Base-by-base conservation (phyloP, 92 coral and sea anemone genomes). In the Hydrozoanthus gracilis region DNA sequence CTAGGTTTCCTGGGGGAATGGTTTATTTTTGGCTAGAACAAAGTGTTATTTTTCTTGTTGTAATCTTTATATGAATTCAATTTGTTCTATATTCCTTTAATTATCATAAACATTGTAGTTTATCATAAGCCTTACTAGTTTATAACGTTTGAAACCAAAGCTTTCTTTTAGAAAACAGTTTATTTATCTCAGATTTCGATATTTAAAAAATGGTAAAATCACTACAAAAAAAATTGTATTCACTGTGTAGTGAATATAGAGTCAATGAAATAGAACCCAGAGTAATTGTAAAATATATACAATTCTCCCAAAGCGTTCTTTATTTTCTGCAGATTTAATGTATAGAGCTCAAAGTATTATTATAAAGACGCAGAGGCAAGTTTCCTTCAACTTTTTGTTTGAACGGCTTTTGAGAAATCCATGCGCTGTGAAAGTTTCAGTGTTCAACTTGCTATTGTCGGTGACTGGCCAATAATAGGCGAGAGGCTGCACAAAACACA, bases 31-130 rank as follows among this genome's bases (percentile, higher is more conserved):
- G 85, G 74, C 85, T 80, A 80, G 56, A 46, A 66, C 4, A 80
- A 64, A 80, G 85, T 66, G 55, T 80, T 80, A 65, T 80, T 80
- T 80, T 80, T 80, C 85, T 44, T 80, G 85, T 64, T 80, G 52
- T 80, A 62, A 80, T 80, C 85, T 80, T 80, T 80, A 70, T 80
- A 80, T 80, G 85, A 80, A 80, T 80, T 80, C 61, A 39, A 80
- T 80, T 80, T 13, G 16, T 65, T 74, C 51, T 80, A 65, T 66
- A 67, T 80, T 80, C 66, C 85, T 74, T 80, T 80, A 47, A 80
- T 80, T 80, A 80, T 60, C 45, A 79, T 58, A 78, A 78, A 56
- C 83, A 79, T 62, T 79, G 84, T 79, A 79, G 72, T 61, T 62
- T 64, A 80, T 80, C 35, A 49, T 48, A 80, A 80, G 49, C 74